Evolutionary conservation across 2,888 invertebrate genomes (phyloP), one percentile per base, ranked within the genome.

Genomic region (Antheraea assamensis): DNA sequence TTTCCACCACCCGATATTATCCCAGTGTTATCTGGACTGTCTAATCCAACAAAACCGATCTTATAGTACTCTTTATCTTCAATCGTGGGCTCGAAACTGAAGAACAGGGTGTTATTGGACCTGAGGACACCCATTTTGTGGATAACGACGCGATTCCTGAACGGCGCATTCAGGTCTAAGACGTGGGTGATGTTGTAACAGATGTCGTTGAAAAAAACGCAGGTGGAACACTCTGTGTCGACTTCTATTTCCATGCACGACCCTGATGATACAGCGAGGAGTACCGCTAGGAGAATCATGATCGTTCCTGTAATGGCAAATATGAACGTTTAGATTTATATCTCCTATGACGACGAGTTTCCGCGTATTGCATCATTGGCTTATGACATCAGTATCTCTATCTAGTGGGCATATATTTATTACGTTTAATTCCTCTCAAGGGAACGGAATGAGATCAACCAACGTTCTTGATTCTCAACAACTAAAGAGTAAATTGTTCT

Each of bases 41-140:
- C 89, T 42, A 94, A 76, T 76, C 85, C 85, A 0, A 92, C 85
- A 72, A 89, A 93, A 0, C 88, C 93, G 21, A 89, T 85, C 83
- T 94, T 93, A 35, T 81, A 89, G 70, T 91, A 93, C 72, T 94
- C 93, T 1, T 79, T 78, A 61, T 93, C 92, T 55, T 84, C 81
- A 5, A 94, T 87, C 2, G 75, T 74, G 0, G 94, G 93, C 79
- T 93, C 92, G 75, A 91, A 94, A 49, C 88, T 89, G 82, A 85
- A 94, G 81, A 82, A 93, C 0, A 94, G 80, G 0, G 78, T 83
- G 76, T 92, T 91, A 2, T 82, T 84, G 0, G 87, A 82, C 72
- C 87, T 81, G 0, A 90, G 83, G 1, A 93, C 75, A 0, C 82
- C 90, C 75, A 93, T 82, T 81, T 92, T 88, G 74, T 84, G 84